Evolutionary conservation across 2,888 invertebrate genomes (phyloP).

Genomic region (Drosophila robusta): DNA sequence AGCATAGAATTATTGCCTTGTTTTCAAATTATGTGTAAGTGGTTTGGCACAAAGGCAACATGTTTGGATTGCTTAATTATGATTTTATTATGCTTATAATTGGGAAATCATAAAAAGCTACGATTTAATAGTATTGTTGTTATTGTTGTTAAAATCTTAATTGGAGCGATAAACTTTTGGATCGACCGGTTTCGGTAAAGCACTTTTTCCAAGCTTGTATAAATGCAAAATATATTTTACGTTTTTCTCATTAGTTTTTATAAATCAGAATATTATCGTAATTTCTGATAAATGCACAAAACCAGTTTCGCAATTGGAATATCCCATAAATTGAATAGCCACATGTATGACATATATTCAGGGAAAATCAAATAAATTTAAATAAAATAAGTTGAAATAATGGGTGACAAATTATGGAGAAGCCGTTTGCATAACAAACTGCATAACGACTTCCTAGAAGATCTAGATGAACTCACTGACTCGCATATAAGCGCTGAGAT

Average conservation of each 20-base stretch:
- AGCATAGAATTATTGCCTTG: constrained; percentile 59
- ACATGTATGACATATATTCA: constrained; percentile 41
- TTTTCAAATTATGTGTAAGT: constrained; percentile 55
- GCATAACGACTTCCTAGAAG: constrained; percentile 72
- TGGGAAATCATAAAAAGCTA: constrained; percentile 51
- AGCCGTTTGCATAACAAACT: constrained; percentile 68
- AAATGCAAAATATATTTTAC: not conserved
- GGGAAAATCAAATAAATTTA: constrained; percentile 62
- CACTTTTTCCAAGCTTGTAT: too few relatives aligned
- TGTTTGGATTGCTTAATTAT: constrained; percentile 66
- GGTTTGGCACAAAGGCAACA: constrained; percentile 36
- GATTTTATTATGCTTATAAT: constrained; percentile 63
- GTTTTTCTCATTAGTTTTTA: not conserved
- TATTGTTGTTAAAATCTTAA: constrained; percentile 37
- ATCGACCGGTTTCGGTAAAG: not conserved
- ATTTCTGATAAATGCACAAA: constrained; percentile 5
- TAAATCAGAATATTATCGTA: not conserved
- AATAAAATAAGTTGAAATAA: constrained; percentile 56
- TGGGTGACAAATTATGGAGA: constrained; percentile 33
- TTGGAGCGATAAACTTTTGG: constrained; percentile 37
- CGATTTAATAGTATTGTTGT: constrained; percentile 22
- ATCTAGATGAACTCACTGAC: constrained; percentile 52
- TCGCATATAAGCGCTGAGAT: constrained; percentile 51
- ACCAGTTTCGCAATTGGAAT: constrained; percentile 24
- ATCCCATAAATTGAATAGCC: constrained; percentile 22